These are phyloP conservation scores for Silurus lanzhouensis DNA, from an alignment of 2,797 vertebrate species.

Conservation along the genomic window DNA sequence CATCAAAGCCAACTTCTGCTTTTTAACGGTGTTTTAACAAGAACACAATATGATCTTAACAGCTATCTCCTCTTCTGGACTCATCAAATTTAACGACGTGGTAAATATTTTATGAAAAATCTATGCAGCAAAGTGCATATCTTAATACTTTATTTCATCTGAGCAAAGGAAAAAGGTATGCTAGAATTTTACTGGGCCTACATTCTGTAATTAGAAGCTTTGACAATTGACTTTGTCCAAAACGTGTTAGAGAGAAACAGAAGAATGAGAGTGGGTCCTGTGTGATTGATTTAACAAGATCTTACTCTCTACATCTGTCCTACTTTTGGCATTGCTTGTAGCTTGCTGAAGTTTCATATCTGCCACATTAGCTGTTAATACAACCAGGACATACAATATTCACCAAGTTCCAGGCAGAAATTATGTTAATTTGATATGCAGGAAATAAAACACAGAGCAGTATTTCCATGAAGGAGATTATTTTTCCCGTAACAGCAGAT, in stretches of 20 bases:
- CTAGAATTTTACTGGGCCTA: constrained; percentile 51
- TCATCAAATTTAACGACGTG: constrained; percentile 83
- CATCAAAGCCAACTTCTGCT: constrained; percentile 64
- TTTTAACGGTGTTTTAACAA: constrained; percentile 72
- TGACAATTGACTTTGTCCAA: constrained; percentile 28
- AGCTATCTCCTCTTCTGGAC: constrained; percentile 69
- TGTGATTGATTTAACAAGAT: constrained; percentile 49
- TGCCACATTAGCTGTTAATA: constrained; percentile 22
- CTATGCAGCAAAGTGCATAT: constrained; percentile 77
- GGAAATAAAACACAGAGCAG: background rate
- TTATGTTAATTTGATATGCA: background rate
- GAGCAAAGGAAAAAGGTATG: constrained; percentile 66
- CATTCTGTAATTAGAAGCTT: constrained; percentile 53
- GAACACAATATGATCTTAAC: constrained; percentile 78
- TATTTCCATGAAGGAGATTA: background rate
- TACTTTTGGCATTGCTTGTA: constrained; percentile 27
- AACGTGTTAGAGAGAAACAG: constrained; percentile 24
- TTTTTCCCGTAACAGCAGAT: background rate
- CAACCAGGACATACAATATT: constrained; percentile 26
- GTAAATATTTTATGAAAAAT: constrained; percentile 79
- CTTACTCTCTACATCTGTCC: constrained; percentile 34
- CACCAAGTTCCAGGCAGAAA: background rate
- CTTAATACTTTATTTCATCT: constrained; percentile 75
- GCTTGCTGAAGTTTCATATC: constrained; percentile 31
- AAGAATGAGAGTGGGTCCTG: constrained; percentile 6